These are phyloP conservation scores for Hydrolagus colliei DNA, from an alignment of 2,797 vertebrate genomes.

Conservation along the genomic window DNA sequence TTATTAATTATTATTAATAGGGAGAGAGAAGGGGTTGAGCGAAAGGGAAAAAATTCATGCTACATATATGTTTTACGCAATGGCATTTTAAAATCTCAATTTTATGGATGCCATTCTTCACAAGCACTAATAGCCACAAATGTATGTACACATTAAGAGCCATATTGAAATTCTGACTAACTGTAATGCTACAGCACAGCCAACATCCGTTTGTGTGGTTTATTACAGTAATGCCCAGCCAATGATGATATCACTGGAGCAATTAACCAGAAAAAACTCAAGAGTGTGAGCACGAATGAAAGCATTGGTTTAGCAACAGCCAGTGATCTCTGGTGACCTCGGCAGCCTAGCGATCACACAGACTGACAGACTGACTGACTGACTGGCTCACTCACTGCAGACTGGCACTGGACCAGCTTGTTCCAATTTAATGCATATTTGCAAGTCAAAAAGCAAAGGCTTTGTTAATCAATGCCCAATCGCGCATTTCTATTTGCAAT, in stretches of 20 bases:
- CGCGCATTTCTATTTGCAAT: not conserved
- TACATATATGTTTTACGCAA: too few species aligned
- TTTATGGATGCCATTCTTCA: not conserved
- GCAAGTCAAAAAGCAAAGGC: not conserved
- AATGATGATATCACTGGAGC: not conserved
- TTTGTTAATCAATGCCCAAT: not conserved
- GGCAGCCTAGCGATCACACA: not conserved
- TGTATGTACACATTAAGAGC: not conserved
- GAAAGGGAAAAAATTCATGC: too few species aligned
- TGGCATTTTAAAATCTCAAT: too few species aligned
- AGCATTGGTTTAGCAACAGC: not conserved
- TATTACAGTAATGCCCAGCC: not conserved
- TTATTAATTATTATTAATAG: too few species aligned
- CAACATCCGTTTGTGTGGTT: not conserved
- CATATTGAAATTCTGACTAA: not conserved
- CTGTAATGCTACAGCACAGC: not conserved
- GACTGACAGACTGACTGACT: too few species aligned
- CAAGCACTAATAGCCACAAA: not conserved
- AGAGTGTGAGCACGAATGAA: not conserved
- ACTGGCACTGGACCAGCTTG: not conserved
- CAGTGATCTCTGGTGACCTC: not conserved
- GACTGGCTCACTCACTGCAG: not conserved
- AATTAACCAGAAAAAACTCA: not conserved
- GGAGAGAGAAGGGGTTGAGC: too few species aligned
- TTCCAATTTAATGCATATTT: not conserved